These are phyloP conservation scores for Lasioglossum calceatum DNA, from an alignment of 2,888 invertebrate species.

Conservation along the genomic window DNA sequence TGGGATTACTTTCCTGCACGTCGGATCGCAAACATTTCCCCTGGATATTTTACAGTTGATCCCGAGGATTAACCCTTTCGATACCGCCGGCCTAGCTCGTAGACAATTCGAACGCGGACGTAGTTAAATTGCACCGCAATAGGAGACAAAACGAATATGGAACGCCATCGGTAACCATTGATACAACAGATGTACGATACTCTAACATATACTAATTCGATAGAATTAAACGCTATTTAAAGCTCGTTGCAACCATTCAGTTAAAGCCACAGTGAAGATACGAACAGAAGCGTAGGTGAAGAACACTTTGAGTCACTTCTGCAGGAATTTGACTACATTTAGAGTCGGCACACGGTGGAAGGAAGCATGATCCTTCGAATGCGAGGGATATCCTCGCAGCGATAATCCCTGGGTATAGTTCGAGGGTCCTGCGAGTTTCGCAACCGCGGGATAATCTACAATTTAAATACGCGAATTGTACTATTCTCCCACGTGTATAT, in stretches of 20 bases:
- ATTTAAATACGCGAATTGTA: conserved; percentile 63
- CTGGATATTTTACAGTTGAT: not conserved
- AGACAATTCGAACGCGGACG: not conserved
- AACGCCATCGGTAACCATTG: not conserved
- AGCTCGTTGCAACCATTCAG: too few relatives aligned
- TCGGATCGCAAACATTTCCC: not conserved
- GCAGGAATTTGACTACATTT: not conserved
- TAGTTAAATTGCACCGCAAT: not conserved
- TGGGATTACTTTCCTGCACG: not conserved
- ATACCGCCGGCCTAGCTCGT: not conserved
- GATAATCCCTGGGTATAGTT: conserved; percentile 3
- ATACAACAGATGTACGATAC: not conserved
- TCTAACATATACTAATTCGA: too few relatives aligned
- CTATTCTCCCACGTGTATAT: conserved; percentile 26
- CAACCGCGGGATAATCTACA: conserved; percentile 60
- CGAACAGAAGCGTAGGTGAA: not conserved
- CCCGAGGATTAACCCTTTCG: not conserved
- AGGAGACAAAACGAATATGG: not conserved
- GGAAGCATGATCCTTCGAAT: not conserved
- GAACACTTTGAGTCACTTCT: not conserved
- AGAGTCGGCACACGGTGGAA: not conserved
- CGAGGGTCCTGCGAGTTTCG: conserved; percentile 20
- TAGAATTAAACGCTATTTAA: too few relatives aligned
- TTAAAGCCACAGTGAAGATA: not conserved
- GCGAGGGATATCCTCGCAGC: not conserved